These are phyloP conservation scores for Metalampra italica DNA, from an alignment of 2,888 invertebrate species.

Conservation along the genomic window DNA sequence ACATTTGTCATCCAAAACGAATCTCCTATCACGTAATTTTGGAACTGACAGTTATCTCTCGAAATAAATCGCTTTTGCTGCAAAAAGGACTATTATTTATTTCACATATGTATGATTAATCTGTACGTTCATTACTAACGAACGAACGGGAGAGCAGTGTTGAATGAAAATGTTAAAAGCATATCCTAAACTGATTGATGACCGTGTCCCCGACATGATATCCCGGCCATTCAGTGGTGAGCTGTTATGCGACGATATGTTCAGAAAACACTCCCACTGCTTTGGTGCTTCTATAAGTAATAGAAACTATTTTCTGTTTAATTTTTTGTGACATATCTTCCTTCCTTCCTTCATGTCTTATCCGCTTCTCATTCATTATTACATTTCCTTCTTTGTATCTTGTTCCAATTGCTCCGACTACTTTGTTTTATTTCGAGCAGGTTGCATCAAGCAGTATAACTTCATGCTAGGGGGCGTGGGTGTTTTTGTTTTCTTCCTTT, in stretches of 20 bases:
- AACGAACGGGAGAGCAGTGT: constrained; percentile 12
- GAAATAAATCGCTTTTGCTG: constrained; percentile 3
- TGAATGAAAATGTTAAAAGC: constrained; percentile 33
- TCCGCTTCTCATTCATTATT: no score
- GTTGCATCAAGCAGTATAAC: no score
- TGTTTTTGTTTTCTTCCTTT: no score
- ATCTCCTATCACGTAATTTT: not conserved
- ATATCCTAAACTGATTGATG: constrained; percentile 42
- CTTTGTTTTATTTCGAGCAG: no score
- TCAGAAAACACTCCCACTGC: not conserved
- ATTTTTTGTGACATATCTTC: no score
- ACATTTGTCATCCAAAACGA: no score
- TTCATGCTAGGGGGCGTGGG: no score
- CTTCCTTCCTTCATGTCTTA: no score
- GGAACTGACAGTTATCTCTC: not conserved
- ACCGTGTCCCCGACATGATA: constrained; percentile 15
- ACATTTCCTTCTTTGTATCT: no score
- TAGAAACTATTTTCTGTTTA: not conserved
- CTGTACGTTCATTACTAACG: constrained; percentile 26
- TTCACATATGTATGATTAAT: constrained; percentile 28
- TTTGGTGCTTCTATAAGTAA: not conserved
- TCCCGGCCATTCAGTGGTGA: constrained; percentile 24
- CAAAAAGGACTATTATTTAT: constrained; percentile 4
- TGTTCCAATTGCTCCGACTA: no score
- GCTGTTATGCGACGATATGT: constrained; percentile 6